Evolutionary conservation across 2,888 invertebrate species (phyloP).

Genomic region (Eupithecia subumbrata): DNA sequence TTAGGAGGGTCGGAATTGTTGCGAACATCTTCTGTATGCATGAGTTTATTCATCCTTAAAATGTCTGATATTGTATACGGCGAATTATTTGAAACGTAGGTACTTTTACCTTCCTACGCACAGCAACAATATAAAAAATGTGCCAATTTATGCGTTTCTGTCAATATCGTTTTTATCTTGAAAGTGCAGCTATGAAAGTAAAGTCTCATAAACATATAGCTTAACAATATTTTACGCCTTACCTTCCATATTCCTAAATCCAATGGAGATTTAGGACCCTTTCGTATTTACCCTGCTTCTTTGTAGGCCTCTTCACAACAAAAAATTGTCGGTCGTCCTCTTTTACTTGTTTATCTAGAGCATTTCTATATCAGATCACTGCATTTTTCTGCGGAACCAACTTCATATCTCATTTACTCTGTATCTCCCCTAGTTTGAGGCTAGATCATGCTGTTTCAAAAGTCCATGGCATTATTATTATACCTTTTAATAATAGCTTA

Average conservation of each 20-base stretch:
- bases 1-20: slow-evolving; percentile 44
- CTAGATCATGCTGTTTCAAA: too few species aligned
- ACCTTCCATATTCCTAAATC: neutral
- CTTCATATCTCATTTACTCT: neutral
- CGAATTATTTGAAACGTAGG: neutral
- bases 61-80: neutral
- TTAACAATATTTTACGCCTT: neutral
- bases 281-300: too few species aligned
- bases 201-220: neutral
- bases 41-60: slow-evolving; percentile 3
- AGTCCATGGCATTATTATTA: too few species aligned
- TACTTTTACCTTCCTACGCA: neutral
- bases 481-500: too few species aligned
- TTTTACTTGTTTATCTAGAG: neutral
- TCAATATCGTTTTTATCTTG: neutral
- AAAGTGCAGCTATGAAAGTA: neutral
- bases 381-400: neutral
- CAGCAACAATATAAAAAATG: neutral
- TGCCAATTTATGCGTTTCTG: neutral
- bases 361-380: neutral
- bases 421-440: too few species aligned
- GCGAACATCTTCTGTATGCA: slow-evolving; percentile 19
- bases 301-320: neutral
- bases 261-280: too few species aligned
- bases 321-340: neutral